A percentile compares a stretch with the other conserved stretches of the same genome.
Conservation (phyloP, 2,888 invertebrate genomes). For the Vesta saturnalis region DNA sequence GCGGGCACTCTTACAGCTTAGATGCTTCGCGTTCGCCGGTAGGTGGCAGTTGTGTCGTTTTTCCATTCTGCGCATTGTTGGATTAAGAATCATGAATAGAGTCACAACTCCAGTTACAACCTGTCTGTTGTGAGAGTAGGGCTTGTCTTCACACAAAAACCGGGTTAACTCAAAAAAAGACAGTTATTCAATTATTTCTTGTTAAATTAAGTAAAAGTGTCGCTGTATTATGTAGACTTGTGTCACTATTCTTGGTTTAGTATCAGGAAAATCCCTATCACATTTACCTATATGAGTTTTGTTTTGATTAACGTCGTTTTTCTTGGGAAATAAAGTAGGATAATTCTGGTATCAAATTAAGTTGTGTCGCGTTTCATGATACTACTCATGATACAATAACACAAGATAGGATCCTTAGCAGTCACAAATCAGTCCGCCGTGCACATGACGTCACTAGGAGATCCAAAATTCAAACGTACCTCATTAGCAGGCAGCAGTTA, state of each 20-base stretch:
- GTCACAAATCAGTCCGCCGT: too few species aligned
- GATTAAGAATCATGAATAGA: background rate
- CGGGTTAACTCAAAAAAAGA: background rate
- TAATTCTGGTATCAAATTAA: background rate
- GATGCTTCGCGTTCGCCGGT: background rate
- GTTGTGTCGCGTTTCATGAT: background rate
- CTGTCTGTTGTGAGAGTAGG: background rate
- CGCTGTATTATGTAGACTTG: background rate
- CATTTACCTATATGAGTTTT: background rate
- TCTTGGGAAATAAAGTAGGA: too few species aligned
- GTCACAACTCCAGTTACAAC: background rate
- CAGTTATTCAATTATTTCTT: background rate
- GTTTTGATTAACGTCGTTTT: background rate
- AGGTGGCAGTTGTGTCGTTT: background rate
- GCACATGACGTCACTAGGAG: too few species aligned
- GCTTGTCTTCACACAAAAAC: too few species aligned
- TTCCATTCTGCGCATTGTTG: background rate
- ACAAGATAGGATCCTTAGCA: too few species aligned
- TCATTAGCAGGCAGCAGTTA: too few species aligned
- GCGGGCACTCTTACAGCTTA: background rate
- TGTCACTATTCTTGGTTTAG: background rate
- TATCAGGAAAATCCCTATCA: background rate
- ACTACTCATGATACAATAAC: too few species aligned
- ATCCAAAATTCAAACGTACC: too few species aligned
- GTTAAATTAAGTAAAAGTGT: background rate